Evolutionary conservation across 2,113 vertebrate species (phyloP).

Genomic region (Megaceryle maxima): DNA sequence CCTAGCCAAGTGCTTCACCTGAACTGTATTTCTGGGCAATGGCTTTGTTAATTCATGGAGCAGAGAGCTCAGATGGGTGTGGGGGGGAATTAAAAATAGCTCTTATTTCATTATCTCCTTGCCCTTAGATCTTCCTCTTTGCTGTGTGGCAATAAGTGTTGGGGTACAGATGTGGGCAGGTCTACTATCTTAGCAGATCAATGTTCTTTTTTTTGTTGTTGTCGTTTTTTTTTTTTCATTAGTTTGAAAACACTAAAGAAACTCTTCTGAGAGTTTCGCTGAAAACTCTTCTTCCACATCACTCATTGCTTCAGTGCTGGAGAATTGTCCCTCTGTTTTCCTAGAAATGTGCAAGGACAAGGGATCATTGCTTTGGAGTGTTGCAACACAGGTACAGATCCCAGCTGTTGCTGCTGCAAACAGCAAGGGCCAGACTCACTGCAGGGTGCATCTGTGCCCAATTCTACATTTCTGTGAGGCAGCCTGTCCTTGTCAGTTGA

Average conservation of each 20-base stretch:
- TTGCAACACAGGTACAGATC: fast-evolving
- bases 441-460: not conserved
- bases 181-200: not conserved
- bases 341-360: not conserved
- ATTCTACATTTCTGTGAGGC: not conserved
- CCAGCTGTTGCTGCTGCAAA: not conserved
- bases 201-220: not conserved
- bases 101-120: not conserved
- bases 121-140: not conserved
- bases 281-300: not conserved
- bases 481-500: not conserved
- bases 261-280: not conserved
- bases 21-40: not conserved
- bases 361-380: not conserved
- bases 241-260: not conserved
- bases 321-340: not conserved
- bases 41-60: not conserved
- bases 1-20: not conserved
- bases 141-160: not conserved
- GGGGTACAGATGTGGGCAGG: not conserved
- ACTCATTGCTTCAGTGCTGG: not conserved
- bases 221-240: not conserved
- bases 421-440: not conserved
- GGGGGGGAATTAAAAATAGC: not conserved
- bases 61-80: not conserved